A percentile compares a stretch with the other conserved stretches of the same genome.
Conservation (phyloP, 2,888 invertebrate species). For the Nomada fabriciana region DNA sequence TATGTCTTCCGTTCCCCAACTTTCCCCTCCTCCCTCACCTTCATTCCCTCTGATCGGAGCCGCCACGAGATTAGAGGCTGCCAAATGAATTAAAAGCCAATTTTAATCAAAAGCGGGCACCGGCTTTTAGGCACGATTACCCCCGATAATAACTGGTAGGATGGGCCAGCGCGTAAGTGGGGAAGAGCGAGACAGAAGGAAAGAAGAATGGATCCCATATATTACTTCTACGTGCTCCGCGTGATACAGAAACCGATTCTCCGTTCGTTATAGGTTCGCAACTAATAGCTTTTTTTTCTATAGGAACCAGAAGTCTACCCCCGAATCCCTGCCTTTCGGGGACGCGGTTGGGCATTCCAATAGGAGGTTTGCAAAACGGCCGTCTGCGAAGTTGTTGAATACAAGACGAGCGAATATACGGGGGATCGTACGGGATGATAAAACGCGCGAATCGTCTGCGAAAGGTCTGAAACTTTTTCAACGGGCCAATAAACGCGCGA, state of each 20-base stretch:
- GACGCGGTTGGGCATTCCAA: neutral
- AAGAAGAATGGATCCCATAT: conserved; percentile 80
- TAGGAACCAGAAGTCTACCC: conserved; percentile 5
- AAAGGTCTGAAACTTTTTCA: neutral
- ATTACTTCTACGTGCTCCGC: conserved; percentile 80
- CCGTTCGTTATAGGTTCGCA: conserved; percentile 70
- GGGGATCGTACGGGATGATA: neutral
- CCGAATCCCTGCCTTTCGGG: neutral
- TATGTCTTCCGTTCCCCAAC: conserved; percentile 62
- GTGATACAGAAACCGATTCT: conserved; percentile 75
- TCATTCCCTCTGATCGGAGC: conserved; percentile 78
- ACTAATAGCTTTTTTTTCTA: conserved; percentile 61
- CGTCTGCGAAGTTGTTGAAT: neutral
- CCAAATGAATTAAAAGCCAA: conserved; percentile 85
- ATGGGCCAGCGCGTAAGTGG: conserved; percentile 73
- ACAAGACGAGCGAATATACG: neutral
- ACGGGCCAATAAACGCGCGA: conserved; percentile 31
- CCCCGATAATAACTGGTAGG: conserved; percentile 83
- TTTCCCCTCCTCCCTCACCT: conserved; percentile 35
- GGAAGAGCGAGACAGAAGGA: conserved; percentile 66
- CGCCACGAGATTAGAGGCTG: conserved; percentile 84
- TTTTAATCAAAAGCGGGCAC: conserved; percentile 84
- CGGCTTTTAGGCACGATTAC: conserved; percentile 84
- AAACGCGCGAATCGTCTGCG: neutral
- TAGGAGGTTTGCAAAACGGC: neutral